phyloP scores from a whole-genome alignment of 2,888 invertebrate genomes.

The Macrophya alboannulata region DNA sequence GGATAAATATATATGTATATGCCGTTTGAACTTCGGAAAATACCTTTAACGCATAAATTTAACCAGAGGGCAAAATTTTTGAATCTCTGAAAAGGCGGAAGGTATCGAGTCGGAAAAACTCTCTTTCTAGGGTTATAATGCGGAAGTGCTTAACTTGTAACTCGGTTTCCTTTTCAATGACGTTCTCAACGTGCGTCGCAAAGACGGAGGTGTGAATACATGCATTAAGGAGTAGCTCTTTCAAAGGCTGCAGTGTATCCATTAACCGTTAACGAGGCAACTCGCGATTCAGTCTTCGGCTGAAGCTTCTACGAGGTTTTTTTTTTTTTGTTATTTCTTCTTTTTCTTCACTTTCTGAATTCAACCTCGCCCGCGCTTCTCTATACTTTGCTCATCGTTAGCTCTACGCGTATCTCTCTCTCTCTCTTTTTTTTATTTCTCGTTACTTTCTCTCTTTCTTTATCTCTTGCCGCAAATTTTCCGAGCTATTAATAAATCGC shows the following conservation, averaged over 20 bases:
- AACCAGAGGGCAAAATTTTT: neutral
- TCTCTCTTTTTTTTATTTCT: conserved; percentile 19
- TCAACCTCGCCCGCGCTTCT: conserved; percentile 42
- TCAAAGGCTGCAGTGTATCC: conserved; percentile 14
- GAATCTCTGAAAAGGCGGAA: neutral
- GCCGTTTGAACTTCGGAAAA: neutral
- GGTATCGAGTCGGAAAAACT: neutral
- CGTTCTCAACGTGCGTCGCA: neutral
- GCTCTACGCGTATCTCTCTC: conserved; percentile 39
- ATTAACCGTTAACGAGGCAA: conserved; percentile 47
- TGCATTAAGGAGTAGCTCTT: conserved; percentile 39
- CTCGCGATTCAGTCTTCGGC: conserved; percentile 31
- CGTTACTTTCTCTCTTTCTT: conserved; percentile 34
- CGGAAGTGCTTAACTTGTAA: conserved; percentile 11
- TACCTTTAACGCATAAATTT: conserved; percentile 10
- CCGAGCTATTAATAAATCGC: conserved; percentile 59
- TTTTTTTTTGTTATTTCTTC: conserved; percentile 13
- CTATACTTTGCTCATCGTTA: conserved; percentile 52
- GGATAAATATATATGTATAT: too few species aligned
- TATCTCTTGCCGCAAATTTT: conserved; percentile 6
- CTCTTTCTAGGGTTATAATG: neutral
- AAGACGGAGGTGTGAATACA: conserved; percentile 32
- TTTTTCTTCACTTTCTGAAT: neutral
- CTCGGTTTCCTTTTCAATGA: neutral
- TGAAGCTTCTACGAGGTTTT: neutral